Evolutionary conservation across 2,888 invertebrate genomes (phyloP).

Genomic region (Eristalis tenax): DNA sequence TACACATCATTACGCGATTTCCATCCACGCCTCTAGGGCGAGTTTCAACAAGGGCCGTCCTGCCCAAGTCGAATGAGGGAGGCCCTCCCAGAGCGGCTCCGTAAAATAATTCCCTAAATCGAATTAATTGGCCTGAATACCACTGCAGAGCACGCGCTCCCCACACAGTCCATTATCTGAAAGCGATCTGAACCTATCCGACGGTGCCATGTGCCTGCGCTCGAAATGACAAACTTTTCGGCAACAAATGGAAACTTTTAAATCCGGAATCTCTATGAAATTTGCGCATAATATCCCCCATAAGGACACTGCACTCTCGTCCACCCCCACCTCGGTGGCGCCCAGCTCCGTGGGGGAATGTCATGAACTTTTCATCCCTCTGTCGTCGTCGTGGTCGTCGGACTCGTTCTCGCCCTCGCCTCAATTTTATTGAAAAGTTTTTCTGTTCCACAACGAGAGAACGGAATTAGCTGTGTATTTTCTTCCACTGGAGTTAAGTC

Average conservation of each 20-base stretch:
- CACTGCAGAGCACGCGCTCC: background rate
- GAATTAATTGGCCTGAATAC: constrained; percentile 5
- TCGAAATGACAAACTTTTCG: constrained; percentile 4
- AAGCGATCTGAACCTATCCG: background rate
- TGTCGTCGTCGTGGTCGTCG: background rate
- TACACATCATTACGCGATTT: background rate
- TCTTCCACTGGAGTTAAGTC: background rate
- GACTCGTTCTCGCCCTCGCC: background rate
- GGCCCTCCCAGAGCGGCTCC: background rate
- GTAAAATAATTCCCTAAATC: background rate
- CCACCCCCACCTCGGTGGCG: background rate
- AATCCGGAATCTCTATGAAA: background rate
- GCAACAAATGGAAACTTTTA: constrained; percentile 14
- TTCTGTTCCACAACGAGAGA: background rate
- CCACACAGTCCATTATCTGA: background rate
- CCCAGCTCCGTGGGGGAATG: background rate
- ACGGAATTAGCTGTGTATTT: constrained; percentile 19
- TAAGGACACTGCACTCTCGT: background rate
- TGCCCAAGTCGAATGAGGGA: background rate
- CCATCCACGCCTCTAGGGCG: background rate
- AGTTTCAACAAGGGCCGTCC: background rate
- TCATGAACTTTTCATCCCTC: background rate
- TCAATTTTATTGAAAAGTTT: constrained; percentile 20
- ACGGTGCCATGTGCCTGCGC: background rate
- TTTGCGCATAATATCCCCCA: background rate